These are phyloP conservation scores for Dromius quadrimaculatus DNA, from an alignment of 2,888 invertebrate genomes.

Conservation along the genomic window DNA sequence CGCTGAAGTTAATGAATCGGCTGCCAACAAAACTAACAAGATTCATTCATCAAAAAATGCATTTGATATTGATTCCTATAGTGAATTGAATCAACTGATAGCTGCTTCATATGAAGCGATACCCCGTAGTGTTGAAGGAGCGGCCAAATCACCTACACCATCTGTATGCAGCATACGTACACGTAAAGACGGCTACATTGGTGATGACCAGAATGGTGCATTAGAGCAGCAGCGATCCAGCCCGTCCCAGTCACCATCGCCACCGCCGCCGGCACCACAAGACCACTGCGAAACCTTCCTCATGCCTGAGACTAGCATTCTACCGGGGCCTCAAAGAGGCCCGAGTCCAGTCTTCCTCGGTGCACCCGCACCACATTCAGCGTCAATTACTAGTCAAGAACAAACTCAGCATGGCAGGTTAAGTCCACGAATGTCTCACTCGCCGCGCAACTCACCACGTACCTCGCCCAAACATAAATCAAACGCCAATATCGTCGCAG, in stretches of 20 bases:
- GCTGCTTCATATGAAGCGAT: constrained; percentile 68
- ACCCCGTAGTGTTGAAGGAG: constrained; percentile 67
- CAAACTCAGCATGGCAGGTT: constrained; percentile 67
- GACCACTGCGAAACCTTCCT: constrained; percentile 72
- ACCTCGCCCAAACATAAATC: constrained; percentile 78
- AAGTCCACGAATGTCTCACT: constrained; percentile 74
- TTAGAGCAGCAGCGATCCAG: constrained; percentile 53
- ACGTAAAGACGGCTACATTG: constrained; percentile 73
- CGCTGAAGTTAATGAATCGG: constrained; percentile 70
- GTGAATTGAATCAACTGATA: constrained; percentile 66
- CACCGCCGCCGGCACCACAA: constrained; percentile 85
- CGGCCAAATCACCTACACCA: constrained; percentile 73
- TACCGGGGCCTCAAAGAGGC: constrained; percentile 60
- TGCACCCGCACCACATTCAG: constrained; percentile 61
- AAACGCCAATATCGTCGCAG: constrained; percentile 75
- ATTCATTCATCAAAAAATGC: constrained; percentile 62
- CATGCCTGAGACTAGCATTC: constrained; percentile 60
- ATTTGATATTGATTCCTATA: constrained; percentile 59
- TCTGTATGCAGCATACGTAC: constrained; percentile 76
- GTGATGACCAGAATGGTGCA: constrained; percentile 58
- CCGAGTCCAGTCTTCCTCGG: constrained; percentile 67
- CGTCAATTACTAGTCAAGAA: constrained; percentile 63
- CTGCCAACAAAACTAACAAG: constrained; percentile 59
- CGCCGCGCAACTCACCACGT: constrained; percentile 79
- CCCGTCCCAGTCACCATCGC: constrained; percentile 72